These are phyloP conservation scores for Drosophila guanche DNA, from an alignment of 1,140 invertebrate genomes.

Conservation along the genomic window DNA sequence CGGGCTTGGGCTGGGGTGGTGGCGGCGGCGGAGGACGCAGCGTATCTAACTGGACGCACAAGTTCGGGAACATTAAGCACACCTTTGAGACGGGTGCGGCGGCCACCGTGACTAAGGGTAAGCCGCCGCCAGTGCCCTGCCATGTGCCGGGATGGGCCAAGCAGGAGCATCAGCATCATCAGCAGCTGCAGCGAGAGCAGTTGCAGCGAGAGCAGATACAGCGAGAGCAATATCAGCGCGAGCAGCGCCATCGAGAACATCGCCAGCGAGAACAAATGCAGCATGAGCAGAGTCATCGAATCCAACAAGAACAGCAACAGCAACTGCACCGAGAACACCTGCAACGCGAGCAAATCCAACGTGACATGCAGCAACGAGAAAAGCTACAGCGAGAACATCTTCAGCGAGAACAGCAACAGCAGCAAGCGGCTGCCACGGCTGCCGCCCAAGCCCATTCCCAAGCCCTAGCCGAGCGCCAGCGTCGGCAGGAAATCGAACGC, in stretches of 20 bases:
- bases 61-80: conserved; percentile 94
- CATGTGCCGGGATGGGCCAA: conserved; percentile 84
- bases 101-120: conserved; percentile 65
- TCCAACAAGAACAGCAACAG: conserved; percentile 21
- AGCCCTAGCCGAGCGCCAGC: conserved; percentile 58
- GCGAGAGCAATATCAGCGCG: conserved; percentile 39
- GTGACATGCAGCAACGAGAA: conserved; percentile 33
- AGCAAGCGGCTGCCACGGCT: conserved; percentile 68
- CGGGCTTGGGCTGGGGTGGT: conserved; percentile 77
- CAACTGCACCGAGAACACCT: conserved; percentile 22
- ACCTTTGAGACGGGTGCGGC: conserved; percentile 87
- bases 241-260: conserved; percentile 35
- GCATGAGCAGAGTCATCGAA: conserved; percentile 20
- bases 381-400: conserved; percentile 32
- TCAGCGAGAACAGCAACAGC: conserved; percentile 47
- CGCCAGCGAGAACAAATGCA: conserved; percentile 15
- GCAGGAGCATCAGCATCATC: conserved; percentile 60
- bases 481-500: conserved; percentile 65
- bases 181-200: conserved; percentile 43
- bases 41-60: conserved; percentile 88
- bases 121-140: conserved; percentile 64
- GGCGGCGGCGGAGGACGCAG: conserved; percentile 71
- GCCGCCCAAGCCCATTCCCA: conserved; percentile 54
- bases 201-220: conserved; percentile 43
- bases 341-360: conserved; percentile 32